A percentile compares a stretch with the other conserved stretches of the same genome.
Evolutionary conservation across 2,888 invertebrate genomes (phyloP).

Genomic region (Apodemia zela): DNA sequence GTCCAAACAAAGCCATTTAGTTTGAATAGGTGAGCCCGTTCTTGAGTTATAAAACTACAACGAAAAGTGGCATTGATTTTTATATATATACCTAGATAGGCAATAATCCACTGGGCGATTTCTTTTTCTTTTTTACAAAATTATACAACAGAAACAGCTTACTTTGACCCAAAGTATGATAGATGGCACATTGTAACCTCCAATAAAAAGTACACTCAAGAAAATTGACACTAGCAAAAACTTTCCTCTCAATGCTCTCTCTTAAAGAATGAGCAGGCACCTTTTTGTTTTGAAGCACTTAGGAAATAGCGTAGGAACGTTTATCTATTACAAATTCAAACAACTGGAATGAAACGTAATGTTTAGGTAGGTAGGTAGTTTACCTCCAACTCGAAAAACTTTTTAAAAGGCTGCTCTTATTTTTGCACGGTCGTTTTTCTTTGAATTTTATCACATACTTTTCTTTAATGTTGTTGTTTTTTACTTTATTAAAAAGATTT

Average conservation of each 20-base stretch:
- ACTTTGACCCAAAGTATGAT: not conserved
- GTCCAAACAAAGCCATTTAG: too few species aligned
- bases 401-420: not conserved
- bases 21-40: too few species aligned
- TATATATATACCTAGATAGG: too few species aligned
- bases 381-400: not conserved
- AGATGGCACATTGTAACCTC: not conserved
- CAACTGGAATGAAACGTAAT: slow-evolving; percentile 2
- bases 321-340: not conserved
- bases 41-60: too few species aligned
- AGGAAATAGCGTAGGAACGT: not conserved
- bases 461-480: not conserved
- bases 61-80: too few species aligned
- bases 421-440: not conserved
- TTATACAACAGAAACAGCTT: not conserved
- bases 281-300: not conserved
- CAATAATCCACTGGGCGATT: too few species aligned
- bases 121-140: too few species aligned
- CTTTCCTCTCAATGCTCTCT: not conserved
- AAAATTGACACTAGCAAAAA: not conserved
- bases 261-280: not conserved
- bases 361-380: too few species aligned
- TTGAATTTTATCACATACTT: slow-evolving; percentile 4
- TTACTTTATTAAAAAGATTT: slow-evolving; percentile 1
- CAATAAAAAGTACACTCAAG: not conserved